Percentiles rank a stretch among this genome's conserved stretches.
These are phyloP conservation scores for Hylia prasina DNA, from an alignment of 2,113 vertebrate genomes.

Conservation along the genomic window DNA sequence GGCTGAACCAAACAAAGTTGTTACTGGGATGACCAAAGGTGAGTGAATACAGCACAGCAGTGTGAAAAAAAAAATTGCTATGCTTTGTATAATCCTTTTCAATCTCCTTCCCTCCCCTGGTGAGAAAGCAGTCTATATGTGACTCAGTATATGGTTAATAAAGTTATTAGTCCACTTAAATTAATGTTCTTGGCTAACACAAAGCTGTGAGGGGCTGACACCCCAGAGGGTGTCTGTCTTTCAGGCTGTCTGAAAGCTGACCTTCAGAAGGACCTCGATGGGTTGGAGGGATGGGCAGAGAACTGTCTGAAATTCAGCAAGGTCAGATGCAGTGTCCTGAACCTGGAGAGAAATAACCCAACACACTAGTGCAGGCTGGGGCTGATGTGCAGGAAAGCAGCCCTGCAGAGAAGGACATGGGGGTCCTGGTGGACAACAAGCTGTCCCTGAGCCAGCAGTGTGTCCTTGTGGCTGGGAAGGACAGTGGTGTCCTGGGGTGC, in stretches of 20 bases:
- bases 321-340: neutral
- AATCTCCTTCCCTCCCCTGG: neutral
- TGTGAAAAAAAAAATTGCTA: neutral
- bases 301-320: neutral
- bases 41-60: neutral
- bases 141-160: neutral
- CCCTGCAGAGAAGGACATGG: neutral
- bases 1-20: neutral
- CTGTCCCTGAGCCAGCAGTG: neutral
- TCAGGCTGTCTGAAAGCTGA: neutral
- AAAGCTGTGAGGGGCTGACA: neutral
- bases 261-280: neutral
- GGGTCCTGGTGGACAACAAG: neutral
- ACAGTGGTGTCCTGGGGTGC: neutral
- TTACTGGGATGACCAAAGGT: neutral
- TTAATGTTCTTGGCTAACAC: neutral
- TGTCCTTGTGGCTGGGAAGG: fast-evolving
- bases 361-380: no score
- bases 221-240: neutral
- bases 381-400: neutral
- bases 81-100: neutral
- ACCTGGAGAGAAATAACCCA: neutral
- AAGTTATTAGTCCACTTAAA: neutral
- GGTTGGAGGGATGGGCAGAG: no score
- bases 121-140: neutral